These are phyloP conservation scores for Camptogramma bilineatum DNA, from an alignment of 2,888 invertebrate genomes.

Conservation along the genomic window DNA sequence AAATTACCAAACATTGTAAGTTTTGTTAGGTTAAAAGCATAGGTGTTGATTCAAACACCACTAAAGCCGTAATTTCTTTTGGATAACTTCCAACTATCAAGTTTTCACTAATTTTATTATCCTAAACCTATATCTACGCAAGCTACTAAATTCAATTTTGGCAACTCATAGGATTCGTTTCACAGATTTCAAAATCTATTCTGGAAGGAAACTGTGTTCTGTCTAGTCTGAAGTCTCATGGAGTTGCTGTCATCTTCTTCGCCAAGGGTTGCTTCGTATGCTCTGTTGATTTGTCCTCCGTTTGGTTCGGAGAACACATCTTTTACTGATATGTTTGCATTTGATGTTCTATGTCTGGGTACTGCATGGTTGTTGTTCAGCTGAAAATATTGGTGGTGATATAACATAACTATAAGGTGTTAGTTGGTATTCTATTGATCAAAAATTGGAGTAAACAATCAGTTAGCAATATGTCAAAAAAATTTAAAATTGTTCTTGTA, in stretches of 20 bases:
- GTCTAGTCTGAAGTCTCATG: constrained; percentile 89
- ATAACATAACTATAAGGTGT: not conserved
- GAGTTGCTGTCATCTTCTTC: constrained; percentile 90
- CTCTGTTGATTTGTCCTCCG: constrained; percentile 91
- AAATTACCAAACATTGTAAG: not conserved
- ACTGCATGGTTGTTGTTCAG: constrained; percentile 86
- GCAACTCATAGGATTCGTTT: constrained; percentile 57
- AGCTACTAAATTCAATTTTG: constrained; percentile 56
- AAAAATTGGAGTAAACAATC: no score
- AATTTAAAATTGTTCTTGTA: no score
- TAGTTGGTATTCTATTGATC: no score
- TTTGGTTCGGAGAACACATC: constrained; percentile 91
- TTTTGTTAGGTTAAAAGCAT: constrained; percentile 3
- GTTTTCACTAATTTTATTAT: constrained; percentile 24
- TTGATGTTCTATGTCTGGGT: constrained; percentile 90
- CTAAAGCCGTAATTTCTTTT: constrained; percentile 24
- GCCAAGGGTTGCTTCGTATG: constrained; percentile 88
- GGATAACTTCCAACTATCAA: constrained; percentile 20
- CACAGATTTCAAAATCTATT: constrained; percentile 64
- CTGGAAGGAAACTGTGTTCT: constrained; percentile 87
- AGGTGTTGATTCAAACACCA: constrained; percentile 18
- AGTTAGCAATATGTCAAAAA: no score
- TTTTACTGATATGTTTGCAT: constrained; percentile 91
- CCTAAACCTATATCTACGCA: constrained; percentile 23
- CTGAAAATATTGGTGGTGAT: constrained; percentile 60